phyloP scores from a whole-genome alignment of 1,140 invertebrate genomes.

The Polyergus mexicanus region DNA sequence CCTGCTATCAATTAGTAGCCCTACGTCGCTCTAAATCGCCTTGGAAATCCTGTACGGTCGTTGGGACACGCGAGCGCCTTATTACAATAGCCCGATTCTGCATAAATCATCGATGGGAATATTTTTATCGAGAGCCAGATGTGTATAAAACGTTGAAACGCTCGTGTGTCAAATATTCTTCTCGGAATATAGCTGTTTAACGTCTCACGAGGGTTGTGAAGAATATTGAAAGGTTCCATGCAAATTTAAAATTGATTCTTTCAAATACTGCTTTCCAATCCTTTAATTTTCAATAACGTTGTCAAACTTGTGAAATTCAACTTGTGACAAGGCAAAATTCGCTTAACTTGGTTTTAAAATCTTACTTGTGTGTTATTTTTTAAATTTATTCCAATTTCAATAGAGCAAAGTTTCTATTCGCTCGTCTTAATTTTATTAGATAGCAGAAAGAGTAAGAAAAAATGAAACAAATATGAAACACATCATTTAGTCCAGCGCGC shows the following conservation, averaged over 20 bases:
- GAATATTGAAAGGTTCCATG: background rate
- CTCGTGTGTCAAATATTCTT: background rate
- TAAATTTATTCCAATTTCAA: constrained; percentile 25
- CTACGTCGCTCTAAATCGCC: constrained; percentile 24
- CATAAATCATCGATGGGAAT: constrained; percentile 46
- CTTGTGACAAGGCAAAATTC: background rate
- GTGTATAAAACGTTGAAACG: background rate
- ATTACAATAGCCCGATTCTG: constrained; percentile 14
- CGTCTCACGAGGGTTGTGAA: background rate
- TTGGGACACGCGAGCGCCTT: background rate
- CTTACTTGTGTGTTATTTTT: background rate
- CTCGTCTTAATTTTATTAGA: constrained; percentile 3
- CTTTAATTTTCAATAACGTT: background rate
- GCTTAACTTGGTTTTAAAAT: background rate
- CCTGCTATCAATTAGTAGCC: constrained; percentile 47
- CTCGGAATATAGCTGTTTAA: background rate
- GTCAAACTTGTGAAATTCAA: background rate
- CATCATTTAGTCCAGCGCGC: too few species aligned
- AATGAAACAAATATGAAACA: constrained; percentile 13
- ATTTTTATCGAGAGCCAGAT: background rate
- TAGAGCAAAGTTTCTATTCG: constrained; percentile 11
- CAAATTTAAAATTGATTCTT: background rate
- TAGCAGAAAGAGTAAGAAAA: background rate
- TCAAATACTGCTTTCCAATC: background rate
- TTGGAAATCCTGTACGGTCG: constrained; percentile 35